Conservation (phyloP, 2,888 invertebrate genomes). For the Anoplius nigerrimus region DNA sequence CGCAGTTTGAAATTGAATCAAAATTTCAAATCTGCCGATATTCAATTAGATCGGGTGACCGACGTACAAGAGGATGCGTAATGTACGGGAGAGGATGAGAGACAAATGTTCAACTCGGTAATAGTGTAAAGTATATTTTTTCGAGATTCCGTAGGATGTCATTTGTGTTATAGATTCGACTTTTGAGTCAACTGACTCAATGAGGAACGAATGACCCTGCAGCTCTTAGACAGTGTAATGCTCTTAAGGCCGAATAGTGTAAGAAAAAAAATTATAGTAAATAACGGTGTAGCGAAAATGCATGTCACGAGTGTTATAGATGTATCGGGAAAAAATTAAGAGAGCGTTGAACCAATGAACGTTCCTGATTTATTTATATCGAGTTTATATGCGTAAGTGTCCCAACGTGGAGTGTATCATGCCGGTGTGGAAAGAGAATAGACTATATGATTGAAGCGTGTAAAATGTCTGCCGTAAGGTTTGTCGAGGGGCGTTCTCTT, state of each 20-base stretch:
- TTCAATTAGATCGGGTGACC: not conserved
- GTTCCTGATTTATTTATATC: constrained; percentile 8
- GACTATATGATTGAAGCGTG: constrained; percentile 3
- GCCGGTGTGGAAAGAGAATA: not conserved
- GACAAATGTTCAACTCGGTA: constrained; percentile 13
- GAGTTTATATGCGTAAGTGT: not conserved
- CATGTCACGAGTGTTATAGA: not conserved
- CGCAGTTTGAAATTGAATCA: too few species aligned
- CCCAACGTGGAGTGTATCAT: not conserved
- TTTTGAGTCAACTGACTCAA: not conserved
- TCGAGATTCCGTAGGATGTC: constrained; percentile 19
- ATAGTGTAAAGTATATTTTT: constrained; percentile 40
- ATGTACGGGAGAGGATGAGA: not conserved
- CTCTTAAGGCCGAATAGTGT: constrained; percentile 21
- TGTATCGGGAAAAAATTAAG: constrained; percentile 4
- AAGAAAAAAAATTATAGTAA: too few species aligned
- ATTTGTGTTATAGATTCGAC: not conserved
- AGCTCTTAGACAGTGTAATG: constrained; percentile 14
- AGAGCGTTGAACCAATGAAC: constrained; percentile 22
- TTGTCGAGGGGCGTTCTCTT: constrained; percentile 12
- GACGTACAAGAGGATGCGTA: not conserved
- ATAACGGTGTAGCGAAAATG: constrained; percentile 5
- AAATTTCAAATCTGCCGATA: too few species aligned
- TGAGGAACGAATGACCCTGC: not conserved
- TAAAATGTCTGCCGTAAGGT: not conserved